Conservation (phyloP, 2,113 vertebrate genomes). For the Hypomesus transpacificus region DNA sequence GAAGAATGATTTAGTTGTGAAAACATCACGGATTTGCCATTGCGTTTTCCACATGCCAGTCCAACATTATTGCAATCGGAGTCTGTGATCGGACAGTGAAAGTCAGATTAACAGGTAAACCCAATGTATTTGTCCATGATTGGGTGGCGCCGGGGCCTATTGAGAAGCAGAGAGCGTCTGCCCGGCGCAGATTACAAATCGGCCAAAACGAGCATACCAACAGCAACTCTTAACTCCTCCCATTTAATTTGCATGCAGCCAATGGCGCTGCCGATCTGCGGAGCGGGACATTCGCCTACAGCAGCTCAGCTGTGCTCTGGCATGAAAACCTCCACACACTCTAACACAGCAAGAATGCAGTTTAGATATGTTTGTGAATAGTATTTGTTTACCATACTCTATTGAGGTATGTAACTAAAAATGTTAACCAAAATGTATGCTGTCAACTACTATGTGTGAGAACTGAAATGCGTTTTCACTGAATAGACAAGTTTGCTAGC, state of each 20-base stretch:
- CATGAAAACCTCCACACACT: not conserved
- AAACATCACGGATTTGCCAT: too few species aligned
- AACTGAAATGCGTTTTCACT: not conserved
- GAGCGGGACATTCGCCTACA: not conserved
- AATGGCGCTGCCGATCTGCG: not conserved
- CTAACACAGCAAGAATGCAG: not conserved
- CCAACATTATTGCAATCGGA: too few species aligned
- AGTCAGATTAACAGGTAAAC: not conserved
- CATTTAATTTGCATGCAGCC: not conserved
- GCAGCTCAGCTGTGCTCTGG: too few species aligned
- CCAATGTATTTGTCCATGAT: not conserved
- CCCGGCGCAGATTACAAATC: too few species aligned
- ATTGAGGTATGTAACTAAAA: not conserved
- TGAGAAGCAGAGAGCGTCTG: not conserved
- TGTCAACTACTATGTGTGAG: not conserved
- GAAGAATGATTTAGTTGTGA: too few species aligned
- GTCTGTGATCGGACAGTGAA: too few species aligned
- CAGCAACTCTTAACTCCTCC: not conserved
- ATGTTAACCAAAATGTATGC: not conserved
- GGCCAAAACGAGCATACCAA: too few species aligned
- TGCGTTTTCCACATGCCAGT: too few species aligned
- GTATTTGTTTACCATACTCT: not conserved
- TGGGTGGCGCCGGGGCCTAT: too few species aligned
- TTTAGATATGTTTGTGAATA: not conserved
- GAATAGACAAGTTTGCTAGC: not conserved